Evolutionary conservation across 2,888 invertebrate species (phyloP).

Genomic region (Watsonalla cultraria): DNA sequence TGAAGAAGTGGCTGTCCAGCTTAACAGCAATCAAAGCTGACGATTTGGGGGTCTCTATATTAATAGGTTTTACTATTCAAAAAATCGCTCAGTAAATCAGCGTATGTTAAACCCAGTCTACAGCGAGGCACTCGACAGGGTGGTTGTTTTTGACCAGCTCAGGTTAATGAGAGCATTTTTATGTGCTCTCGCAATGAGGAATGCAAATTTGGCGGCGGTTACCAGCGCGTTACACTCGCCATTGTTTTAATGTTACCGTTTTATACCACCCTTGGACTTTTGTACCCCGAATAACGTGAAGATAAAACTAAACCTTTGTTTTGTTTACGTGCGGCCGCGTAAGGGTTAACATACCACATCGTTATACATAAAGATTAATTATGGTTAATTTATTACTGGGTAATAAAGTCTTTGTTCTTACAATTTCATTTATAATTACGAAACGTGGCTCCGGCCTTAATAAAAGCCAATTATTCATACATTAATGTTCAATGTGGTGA

Average conservation of each 20-base stretch:
- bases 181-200: conserved; percentile 74
- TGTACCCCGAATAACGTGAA: conserved; percentile 51
- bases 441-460: not conserved
- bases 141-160: conserved; percentile 61
- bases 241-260: conserved; percentile 67
- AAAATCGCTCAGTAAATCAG: conserved; percentile 21
- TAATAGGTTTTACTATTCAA: not conserved
- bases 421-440: not conserved
- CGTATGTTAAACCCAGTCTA: conserved; percentile 18
- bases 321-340: conserved; percentile 25
- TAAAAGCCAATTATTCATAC: not conserved
- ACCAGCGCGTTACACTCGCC: conserved; percentile 59
- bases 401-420: not conserved
- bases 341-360: not conserved
- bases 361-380: not conserved
- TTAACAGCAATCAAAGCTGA: too few species aligned
- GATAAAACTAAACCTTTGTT: conserved; percentile 54
- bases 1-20: too few species aligned
- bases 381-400: not conserved
- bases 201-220: conserved; percentile 73
- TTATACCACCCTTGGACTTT: conserved; percentile 54
- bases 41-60: too few species aligned
- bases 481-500: not conserved
- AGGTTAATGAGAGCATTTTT: conserved; percentile 77
- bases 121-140: conserved; percentile 34